Evolutionary conservation across 2,888 invertebrate genomes (phyloP).

Genomic region (Perithous albicinctus): DNA sequence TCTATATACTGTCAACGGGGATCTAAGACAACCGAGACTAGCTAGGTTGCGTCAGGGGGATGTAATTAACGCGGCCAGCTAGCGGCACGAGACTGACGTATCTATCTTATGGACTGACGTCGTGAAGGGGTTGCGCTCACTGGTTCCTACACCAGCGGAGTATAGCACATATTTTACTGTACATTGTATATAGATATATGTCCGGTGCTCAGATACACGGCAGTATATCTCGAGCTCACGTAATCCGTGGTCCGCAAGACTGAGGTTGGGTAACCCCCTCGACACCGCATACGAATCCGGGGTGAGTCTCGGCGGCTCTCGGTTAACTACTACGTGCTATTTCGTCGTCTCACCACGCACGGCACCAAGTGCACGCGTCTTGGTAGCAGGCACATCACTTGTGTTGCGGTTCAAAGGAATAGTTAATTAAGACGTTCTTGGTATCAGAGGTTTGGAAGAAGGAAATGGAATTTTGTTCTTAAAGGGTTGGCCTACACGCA

Average conservation of each 20-base stretch:
- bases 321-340: constrained; percentile 29
- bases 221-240: constrained; percentile 70
- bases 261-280: constrained; percentile 64
- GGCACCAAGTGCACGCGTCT: constrained; percentile 29
- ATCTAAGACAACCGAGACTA: constrained; percentile 67
- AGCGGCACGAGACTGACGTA: constrained; percentile 81
- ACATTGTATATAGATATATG: constrained; percentile 22
- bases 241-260: constrained; percentile 79
- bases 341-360: constrained; percentile 43
- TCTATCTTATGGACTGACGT: constrained; percentile 78
- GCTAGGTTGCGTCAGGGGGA: constrained; percentile 68
- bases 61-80: constrained; percentile 81
- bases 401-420: constrained; percentile 62
- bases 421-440: constrained; percentile 45
- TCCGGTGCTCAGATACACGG: constrained; percentile 31
- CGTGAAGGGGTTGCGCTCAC: constrained; percentile 71
- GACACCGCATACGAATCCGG: constrained; percentile 63
- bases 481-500: neutral
- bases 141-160: constrained; percentile 42
- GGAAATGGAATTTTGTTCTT: constrained; percentile 17
- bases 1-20: constrained; percentile 60
- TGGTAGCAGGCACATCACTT: constrained; percentile 36
- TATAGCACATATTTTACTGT: constrained; percentile 50
- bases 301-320: constrained; percentile 35
- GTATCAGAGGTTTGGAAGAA: neutral